Base-by-base conservation (phyloP, 1,140 invertebrate genomes). In the Dendroctonus ponderosae region DNA sequence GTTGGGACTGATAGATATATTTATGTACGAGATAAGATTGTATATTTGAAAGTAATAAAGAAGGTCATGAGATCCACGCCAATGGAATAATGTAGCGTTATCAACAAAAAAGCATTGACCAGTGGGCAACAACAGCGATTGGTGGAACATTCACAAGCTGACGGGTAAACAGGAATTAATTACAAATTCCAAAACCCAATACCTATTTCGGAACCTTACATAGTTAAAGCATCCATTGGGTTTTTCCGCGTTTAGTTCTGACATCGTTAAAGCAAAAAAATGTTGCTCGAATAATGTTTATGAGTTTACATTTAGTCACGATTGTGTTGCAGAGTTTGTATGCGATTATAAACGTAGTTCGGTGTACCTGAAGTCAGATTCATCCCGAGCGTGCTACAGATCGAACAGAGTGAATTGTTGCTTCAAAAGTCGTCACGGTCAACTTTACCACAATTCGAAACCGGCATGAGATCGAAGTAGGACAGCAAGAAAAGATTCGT, bases 301-400 rank as follows among this genome's bases (percentile, higher is more conserved):
- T 44, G 43, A 14, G n/a, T 46, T 58, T 58, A 15, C 56, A 37
- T 58, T 46, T 46, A 58, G 56, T 58, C 56, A 58, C 56, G 56
- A 12, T 58, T 46, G 6, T 42, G 14, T 26, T 46, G 56, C 46
- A 39, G 7, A 15, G 49, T 51, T 58, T 6, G 14, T 58, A 42
- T 57, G 40, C 12, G 7, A 15, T 15, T 12, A 44, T 58, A 58
- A 39, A 44, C 46, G 14, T 7, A 9, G 12, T 56, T 9, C 39
- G 37, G 39, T 39, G 12, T n/a, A 11, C 15, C 11, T 56, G 39
- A 37, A 56, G n/a, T 40, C 37, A 38, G 26, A 56, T 26, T 56
- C 9, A 56, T 11, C 26, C 46, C 46, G 46, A 48, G 46, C 14
- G n/a, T n/a, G 9, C n/a, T 5, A 52, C 50, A 52, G 37, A 6